Conservation (phyloP, 2,797 vertebrate species). For the Bryconaethiops microstoma region DNA sequence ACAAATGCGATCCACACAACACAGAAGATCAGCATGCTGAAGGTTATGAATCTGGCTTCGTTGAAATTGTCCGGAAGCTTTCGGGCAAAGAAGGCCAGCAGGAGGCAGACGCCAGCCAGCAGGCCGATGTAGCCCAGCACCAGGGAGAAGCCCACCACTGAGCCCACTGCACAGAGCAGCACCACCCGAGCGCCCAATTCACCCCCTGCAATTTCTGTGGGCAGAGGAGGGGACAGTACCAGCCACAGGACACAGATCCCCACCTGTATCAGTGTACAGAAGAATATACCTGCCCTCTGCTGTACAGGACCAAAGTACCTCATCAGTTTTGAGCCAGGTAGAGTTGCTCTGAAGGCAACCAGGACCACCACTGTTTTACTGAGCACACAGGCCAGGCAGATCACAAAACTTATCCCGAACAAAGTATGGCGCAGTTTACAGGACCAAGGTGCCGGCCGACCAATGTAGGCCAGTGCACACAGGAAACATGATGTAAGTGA, state of each 20-base stretch:
- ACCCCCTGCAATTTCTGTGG: slow-evolving; percentile 59
- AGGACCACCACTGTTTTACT: slow-evolving; percentile 79
- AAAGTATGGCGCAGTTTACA: slow-evolving; percentile 59
- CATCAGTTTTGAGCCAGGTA: slow-evolving; percentile 62
- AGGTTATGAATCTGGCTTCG: not conserved
- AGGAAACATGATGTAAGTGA: slow-evolving; percentile 63
- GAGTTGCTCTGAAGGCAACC: slow-evolving; percentile 68
- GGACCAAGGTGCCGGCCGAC: slow-evolving; percentile 58
- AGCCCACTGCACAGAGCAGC: slow-evolving; percentile 67
- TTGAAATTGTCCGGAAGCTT: slow-evolving; percentile 4
- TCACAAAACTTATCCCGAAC: slow-evolving; percentile 73
- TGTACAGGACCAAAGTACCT: slow-evolving; percentile 71
- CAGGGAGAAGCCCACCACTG: slow-evolving; percentile 74
- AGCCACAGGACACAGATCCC: slow-evolving; percentile 73
- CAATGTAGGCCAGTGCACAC: slow-evolving; percentile 58
- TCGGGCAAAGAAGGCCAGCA: not conserved
- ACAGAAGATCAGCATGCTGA: slow-evolving; percentile 1
- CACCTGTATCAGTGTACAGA: slow-evolving; percentile 72
- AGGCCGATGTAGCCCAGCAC: slow-evolving; percentile 77
- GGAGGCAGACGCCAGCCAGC: slow-evolving; percentile 71
- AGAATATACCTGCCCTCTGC: slow-evolving; percentile 70
- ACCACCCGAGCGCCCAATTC: slow-evolving; percentile 65
- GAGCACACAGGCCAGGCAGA: slow-evolving; percentile 78
- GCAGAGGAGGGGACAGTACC: slow-evolving; percentile 26
- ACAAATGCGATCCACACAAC: not conserved